Evolutionary conservation across 2,888 invertebrate genomes (phyloP), one percentile per base, ranked within the genome.

Genomic region (Rhaphigaster nebulosa): DNA sequence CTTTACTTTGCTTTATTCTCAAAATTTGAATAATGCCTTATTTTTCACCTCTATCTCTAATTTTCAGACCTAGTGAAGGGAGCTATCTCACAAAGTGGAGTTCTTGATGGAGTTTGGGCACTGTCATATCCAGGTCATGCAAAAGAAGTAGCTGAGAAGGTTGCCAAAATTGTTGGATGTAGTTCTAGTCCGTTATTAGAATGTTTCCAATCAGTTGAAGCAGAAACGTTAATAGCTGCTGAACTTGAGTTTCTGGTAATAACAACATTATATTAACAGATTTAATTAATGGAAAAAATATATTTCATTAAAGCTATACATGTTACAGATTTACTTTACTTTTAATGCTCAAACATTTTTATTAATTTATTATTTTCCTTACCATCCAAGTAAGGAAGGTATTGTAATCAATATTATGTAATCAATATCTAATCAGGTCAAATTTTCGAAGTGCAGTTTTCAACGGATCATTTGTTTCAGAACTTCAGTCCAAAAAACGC

Each of bases 51-150:
- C 4, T 26, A 20, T 23, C n/a, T 84, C 26, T 45, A 45, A 45
- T 10, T 45, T 84, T 45, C 45, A 84, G 84, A 84, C 60, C 87
- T 90, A 34, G 34, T 91, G 10, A 84, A 90, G 26, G 90, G 91
- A n/a, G 92, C 88, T 5, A 90, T 91, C 34, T 34, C 90, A 34
- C 87, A 90, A 65, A 91, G 91, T 65, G 92, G 92, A 12, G 87
- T 70, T 6, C 70, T 88, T 34, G 65, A 87, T 38, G 88, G 65
- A 56, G 56, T 38, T 13, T 91, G 92, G 91, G 52, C 90, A 38
- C 65, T 90, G 15, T 26, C 87, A 0, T 29, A 45, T 18, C 91
- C 91, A 10, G 88, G 87, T 2, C n/a, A 38, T 15, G 65, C 54
- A 20, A 90, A 70, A 65, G 76, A 54, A 20, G 52, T 20, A 34